Evolutionary conservation across 2,113 vertebrate species (phyloP).

Genomic region (Corythornis cristatus): DNA sequence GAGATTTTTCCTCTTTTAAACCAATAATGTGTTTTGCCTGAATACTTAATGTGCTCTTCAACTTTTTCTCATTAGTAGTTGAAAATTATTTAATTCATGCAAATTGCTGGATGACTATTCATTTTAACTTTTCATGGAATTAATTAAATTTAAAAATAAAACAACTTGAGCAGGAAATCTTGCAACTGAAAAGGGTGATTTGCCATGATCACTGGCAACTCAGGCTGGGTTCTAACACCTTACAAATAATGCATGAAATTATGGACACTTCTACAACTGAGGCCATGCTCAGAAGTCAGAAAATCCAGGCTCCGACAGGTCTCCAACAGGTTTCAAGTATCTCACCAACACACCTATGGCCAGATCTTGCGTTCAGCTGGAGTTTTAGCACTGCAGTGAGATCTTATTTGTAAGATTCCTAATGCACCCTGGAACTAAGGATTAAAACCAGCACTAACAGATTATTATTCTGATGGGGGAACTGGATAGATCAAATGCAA

Average conservation of each 20-base stretch:
- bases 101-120: conserved; percentile 57
- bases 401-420: background rate
- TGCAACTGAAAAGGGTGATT: background rate
- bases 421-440: background rate
- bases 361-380: background rate
- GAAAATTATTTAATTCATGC: conserved; percentile 58
- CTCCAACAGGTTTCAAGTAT: background rate
- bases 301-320: background rate
- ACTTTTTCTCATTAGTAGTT: conserved; percentile 51
- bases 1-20: background rate
- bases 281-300: background rate
- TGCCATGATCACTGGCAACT: background rate
- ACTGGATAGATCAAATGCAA: background rate
- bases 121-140: conserved; percentile 7
- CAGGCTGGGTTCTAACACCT: background rate
- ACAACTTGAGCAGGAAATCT: conserved; percentile 24
- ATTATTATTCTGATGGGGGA: conserved; percentile 28
- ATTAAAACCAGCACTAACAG: background rate
- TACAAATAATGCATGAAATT: background rate
- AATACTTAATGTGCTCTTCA: conserved; percentile 28
- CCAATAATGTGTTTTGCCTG: background rate
- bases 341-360: background rate
- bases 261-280: background rate
- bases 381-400: background rate
- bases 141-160: conserved; percentile 62